Conservation (phyloP, 2,888 invertebrate species). For the Limulus polyphemus region DNA sequence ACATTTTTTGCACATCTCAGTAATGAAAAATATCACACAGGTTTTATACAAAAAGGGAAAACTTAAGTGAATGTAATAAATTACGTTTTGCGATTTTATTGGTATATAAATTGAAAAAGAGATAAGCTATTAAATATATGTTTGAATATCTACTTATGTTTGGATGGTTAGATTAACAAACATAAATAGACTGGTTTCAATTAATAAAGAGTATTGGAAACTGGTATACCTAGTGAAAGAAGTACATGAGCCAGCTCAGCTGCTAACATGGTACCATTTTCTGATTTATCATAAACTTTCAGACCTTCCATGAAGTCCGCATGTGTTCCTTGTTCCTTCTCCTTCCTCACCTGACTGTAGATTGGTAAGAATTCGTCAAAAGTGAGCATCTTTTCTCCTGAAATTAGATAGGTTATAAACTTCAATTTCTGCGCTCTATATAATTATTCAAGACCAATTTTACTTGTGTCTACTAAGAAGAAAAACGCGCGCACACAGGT, state of each 20-base stretch:
- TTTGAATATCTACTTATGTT: too few species aligned
- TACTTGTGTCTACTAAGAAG: not conserved
- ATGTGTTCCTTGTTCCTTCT: slow-evolving; percentile 93
- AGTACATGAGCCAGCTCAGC: slow-evolving; percentile 96
- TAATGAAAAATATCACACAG: too few species aligned
- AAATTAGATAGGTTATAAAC: not conserved
- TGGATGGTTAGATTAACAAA: too few species aligned
- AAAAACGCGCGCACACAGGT: not conserved
- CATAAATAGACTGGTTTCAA: too few species aligned
- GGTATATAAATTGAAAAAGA: too few species aligned
- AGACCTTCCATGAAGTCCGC: slow-evolving; percentile 99
- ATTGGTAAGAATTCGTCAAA: slow-evolving; percentile 98
- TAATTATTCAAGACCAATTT: not conserved
- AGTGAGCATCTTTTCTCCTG: slow-evolving; percentile 75
- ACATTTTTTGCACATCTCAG: too few species aligned
- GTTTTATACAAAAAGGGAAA: too few species aligned
- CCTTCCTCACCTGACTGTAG: slow-evolving; percentile 88
- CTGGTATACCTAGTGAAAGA: slow-evolving; percentile 68
- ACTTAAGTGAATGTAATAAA: too few species aligned
- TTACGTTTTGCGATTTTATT: too few species aligned
- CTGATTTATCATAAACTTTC: slow-evolving; percentile 98
- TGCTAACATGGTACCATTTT: slow-evolving; percentile 89
- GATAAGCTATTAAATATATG: too few species aligned
- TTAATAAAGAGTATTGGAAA: not conserved
- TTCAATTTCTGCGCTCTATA: too few species aligned